phyloP scores from a whole-genome alignment of 2,113 vertebrate genomes.

The Erythrocebus patas region DNA sequence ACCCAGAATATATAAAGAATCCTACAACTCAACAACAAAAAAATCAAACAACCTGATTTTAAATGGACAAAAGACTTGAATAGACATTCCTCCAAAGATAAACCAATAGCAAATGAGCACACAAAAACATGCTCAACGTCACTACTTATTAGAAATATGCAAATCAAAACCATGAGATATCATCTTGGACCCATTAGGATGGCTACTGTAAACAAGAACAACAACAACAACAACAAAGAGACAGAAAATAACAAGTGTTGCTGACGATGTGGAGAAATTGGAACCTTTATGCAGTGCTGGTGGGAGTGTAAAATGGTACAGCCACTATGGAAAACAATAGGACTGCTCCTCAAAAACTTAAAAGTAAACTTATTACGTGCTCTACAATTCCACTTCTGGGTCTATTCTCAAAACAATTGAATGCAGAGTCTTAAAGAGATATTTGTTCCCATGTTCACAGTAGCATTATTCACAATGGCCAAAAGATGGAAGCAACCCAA shows the following conservation, averaged over 20 bases:
- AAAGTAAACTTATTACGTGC: not conserved
- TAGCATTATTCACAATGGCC: not conserved
- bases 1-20: not conserved
- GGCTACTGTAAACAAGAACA: not conserved
- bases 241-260: not conserved
- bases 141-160: not conserved
- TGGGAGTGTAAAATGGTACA: not conserved
- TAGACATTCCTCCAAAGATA: not conserved
- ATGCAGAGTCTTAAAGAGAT: not conserved
- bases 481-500: not conserved
- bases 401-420: not conserved
- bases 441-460: not conserved
- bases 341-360: not conserved
- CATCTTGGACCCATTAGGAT: not conserved
- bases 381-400: not conserved
- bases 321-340: not conserved
- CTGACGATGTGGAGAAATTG: not conserved
- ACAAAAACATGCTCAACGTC: not conserved
- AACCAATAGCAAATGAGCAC: not conserved
- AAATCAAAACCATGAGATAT: not conserved
- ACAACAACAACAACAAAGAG: not conserved
- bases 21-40: too few species aligned
- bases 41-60: not conserved
- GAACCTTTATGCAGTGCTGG: not conserved
- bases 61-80: not conserved